phyloP scores from a whole-genome alignment of 2,797 vertebrate genomes.

The Ibycter americanus region DNA sequence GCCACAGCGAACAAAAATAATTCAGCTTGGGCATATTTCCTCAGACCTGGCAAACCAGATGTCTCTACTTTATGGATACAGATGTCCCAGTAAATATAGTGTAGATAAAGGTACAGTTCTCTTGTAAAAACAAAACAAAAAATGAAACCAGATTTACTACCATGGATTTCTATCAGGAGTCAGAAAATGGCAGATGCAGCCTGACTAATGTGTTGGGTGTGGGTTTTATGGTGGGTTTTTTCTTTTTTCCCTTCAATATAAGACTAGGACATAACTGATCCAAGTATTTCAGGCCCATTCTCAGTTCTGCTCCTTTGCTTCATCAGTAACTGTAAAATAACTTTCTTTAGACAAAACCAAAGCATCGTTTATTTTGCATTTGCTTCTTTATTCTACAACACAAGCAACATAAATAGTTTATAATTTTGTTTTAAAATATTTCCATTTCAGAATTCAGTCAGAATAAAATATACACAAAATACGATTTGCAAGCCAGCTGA shows the following conservation, averaged over 20 bases:
- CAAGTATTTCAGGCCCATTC: background rate
- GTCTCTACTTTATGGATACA: background rate
- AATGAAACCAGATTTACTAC: background rate
- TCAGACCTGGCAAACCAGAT: background rate
- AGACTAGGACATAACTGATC: background rate
- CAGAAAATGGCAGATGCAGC: background rate
- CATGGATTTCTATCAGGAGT: background rate
- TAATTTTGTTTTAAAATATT: slow-evolving; percentile 80
- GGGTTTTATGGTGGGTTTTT: background rate
- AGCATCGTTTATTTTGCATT: slow-evolving; percentile 55
- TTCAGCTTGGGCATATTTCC: background rate
- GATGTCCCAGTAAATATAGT: background rate
- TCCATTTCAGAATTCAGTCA: slow-evolving; percentile 77
- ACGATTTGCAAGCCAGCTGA: slow-evolving; percentile 77
- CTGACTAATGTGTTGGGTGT: background rate
- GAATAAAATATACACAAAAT: slow-evolving; percentile 84
- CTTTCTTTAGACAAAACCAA: slow-evolving; percentile 5
- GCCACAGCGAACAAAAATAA: background rate
- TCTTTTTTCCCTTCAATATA: background rate
- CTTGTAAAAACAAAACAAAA: background rate
- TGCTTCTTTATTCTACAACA: slow-evolving; percentile 86
- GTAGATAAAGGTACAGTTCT: background rate
- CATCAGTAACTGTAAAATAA: background rate
- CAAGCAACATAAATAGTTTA: slow-evolving; percentile 82
- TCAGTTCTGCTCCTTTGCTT: background rate